Percentiles rank a stretch among this genome's conserved stretches.
Evolutionary conservation across 1,140 invertebrate species (phyloP).

Genomic region (Lasioglossum albipes): DNA sequence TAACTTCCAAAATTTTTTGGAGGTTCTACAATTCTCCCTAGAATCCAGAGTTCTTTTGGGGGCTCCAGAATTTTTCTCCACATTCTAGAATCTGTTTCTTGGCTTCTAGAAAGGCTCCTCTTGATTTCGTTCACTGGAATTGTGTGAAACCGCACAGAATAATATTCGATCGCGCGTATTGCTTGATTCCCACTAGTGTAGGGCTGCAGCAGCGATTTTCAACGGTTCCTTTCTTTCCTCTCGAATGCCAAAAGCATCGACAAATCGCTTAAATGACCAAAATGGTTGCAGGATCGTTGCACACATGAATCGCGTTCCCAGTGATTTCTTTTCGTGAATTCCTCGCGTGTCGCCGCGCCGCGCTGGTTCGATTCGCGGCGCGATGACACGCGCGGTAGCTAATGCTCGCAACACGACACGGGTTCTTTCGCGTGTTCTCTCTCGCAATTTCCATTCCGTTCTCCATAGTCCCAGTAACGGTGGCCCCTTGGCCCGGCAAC

Average conservation of each 20-base stretch:
- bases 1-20: no score
- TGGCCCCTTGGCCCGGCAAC: not conserved
- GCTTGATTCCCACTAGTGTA: no score
- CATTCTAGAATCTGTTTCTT: no score
- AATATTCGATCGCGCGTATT: no score
- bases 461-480: conserved; percentile 26
- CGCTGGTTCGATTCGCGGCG: conserved; percentile 23
- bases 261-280: not conserved
- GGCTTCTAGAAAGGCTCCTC: no score
- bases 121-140: no score
- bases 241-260: not conserved
- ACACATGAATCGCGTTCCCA: not conserved
- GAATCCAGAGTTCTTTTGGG: no score
- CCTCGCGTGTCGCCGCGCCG: conserved; percentile 34
- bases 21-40: no score
- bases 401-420: conserved; percentile 60
- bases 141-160: no score
- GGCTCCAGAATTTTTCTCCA: no score
- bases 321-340: conserved; percentile 27
- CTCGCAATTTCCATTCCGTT: conserved; percentile 44
- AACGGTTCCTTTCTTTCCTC: not conserved
- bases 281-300: not conserved
- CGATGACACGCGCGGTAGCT: conserved; percentile 68
- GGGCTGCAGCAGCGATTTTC: no score
- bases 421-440: conserved; percentile 41